These are phyloP conservation scores for silkworm (Bombyx mori) DNA, from an alignment of 1,140 invertebrate species.

Conservation along the genomic window DNA sequence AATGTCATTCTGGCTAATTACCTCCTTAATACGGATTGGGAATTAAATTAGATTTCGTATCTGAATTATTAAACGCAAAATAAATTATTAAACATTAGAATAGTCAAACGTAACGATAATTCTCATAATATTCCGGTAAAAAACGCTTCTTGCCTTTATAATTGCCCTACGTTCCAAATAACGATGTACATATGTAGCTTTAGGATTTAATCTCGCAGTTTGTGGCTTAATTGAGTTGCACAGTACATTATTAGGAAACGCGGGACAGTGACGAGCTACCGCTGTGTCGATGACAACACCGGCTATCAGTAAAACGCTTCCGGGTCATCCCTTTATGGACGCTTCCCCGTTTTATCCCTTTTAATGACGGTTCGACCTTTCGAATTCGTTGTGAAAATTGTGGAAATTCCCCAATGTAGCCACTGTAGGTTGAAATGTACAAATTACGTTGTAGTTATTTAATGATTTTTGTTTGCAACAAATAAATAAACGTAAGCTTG, in stretches of 20 bases:
- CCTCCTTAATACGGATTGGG: too few relatives aligned
- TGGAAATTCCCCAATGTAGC: constrained; percentile 8
- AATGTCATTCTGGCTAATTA: too few relatives aligned
- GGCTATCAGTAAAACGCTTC: constrained; percentile 16
- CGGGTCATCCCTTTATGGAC: constrained; percentile 18
- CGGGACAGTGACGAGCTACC: constrained; percentile 3
- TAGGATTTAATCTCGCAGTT: background rate
- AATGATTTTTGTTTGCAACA: background rate
- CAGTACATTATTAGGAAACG: background rate
- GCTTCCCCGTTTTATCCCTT: constrained; percentile 22
- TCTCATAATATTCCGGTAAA: too few relatives aligned
- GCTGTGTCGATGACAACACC: constrained; percentile 7
- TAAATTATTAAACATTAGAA: too few relatives aligned
- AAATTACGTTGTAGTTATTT: background rate
- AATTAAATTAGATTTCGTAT: too few relatives aligned
- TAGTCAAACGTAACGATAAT: too few relatives aligned
- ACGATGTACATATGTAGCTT: background rate
- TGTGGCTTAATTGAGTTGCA: background rate
- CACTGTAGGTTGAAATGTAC: too few relatives aligned
- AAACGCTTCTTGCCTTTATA: too few relatives aligned
- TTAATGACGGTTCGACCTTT: constrained; percentile 28
- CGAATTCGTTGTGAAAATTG: constrained; percentile 20
- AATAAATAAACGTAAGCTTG: too few relatives aligned
- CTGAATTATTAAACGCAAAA: too few relatives aligned
- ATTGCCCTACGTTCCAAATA: too few relatives aligned